A percentile compares a stretch with the other conserved stretches of the same genome.
Evolutionary conservation across 2,888 invertebrate species (phyloP).

Genomic region (Eilema caniola): DNA sequence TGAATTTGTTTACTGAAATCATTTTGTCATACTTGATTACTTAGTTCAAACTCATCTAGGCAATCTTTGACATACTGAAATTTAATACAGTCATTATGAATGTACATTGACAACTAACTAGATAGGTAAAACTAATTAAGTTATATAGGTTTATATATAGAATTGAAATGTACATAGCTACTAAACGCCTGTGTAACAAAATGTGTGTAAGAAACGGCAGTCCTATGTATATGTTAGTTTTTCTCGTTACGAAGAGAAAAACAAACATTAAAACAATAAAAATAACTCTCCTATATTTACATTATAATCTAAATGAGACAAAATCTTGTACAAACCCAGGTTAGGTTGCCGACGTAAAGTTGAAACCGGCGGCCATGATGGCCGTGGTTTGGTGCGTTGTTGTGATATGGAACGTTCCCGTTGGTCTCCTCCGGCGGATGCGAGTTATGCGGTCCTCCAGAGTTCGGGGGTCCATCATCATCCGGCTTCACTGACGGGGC

Average conservation of each 20-base stretch:
- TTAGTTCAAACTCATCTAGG: conserved; percentile 45
- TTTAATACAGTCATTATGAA: conserved; percentile 23
- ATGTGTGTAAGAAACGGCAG: conserved; percentile 50
- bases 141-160: neutral
- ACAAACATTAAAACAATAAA: conserved; percentile 63
- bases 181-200: conserved; percentile 43
- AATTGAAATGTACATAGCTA: conserved; percentile 11
- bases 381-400: conserved; percentile 91
- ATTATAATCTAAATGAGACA: conserved; percentile 73
- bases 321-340: conserved; percentile 94
- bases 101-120: conserved; percentile 18
- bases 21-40: conserved; percentile 18
- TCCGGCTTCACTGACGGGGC: conserved; percentile 89
- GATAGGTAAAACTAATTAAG: conserved; percentile 1
- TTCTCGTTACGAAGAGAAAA: conserved; percentile 54
- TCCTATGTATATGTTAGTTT: conserved; percentile 47
- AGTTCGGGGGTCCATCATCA: conserved; percentile 87
- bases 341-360: conserved; percentile 98
- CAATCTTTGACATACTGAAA: conserved; percentile 4
- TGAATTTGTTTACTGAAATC: conserved; percentile 5
- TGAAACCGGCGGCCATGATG: conserved; percentile 94
- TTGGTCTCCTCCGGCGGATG: conserved; percentile 90
- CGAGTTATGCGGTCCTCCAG: conserved; percentile 83
- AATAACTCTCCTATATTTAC: conserved; percentile 73
- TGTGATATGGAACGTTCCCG: conserved; percentile 89